Evolutionary conservation across 2,113 vertebrate genomes (phyloP), one percentile per base, ranked within the genome.

Genomic region (Oxyura jamaicensis): DNA sequence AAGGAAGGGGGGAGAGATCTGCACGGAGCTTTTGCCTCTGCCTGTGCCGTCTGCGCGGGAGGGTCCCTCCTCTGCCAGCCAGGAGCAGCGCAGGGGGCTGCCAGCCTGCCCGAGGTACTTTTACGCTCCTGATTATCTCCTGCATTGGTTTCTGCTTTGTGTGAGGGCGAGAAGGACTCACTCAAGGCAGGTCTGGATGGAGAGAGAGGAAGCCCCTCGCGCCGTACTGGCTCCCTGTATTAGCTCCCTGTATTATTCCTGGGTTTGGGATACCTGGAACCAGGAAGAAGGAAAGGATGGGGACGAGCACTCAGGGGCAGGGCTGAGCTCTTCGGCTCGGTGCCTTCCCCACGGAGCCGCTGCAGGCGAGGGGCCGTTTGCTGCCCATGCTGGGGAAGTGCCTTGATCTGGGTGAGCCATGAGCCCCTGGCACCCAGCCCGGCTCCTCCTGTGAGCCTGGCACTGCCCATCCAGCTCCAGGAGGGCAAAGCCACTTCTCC

Each of bases 41-140:
- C 59, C 60, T 86, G 74, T 35, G 4, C 68, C 69, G 80, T 53
- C 80, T 83, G 3, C 75, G 7, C 1, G 65, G 65, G 72, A 67
- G 65, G 52, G 87, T 20, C 59, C 87, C 71, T 86, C 74, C 91
- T 53, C 58, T 0, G 0, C 35, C 3, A 31, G 11, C 76, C 80
- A n/a, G 33, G 56, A 77, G 59, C 31, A 42, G 69, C 10, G 6
- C 36, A 3, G 36, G 77, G 42, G 67, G 31, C 44, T 55, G 44
- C 28, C 67, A 69, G 48, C 26, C 89, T 76, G 83, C 62, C 74
- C 1, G 28, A 59, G 73, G 67, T 19, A 2, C 10, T 39, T 25
- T 1, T 1, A 4, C n/a, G 48, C 48, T 35, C 36, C 42, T 3
- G 6, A 10, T 53, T n/a, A 10, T 59, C 28, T 12, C 0, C 0